A percentile compares a stretch with the other conserved stretches of the same genome.
Conservation (phyloP, 2,113 vertebrate species). For the Solea senegalensis region DNA sequence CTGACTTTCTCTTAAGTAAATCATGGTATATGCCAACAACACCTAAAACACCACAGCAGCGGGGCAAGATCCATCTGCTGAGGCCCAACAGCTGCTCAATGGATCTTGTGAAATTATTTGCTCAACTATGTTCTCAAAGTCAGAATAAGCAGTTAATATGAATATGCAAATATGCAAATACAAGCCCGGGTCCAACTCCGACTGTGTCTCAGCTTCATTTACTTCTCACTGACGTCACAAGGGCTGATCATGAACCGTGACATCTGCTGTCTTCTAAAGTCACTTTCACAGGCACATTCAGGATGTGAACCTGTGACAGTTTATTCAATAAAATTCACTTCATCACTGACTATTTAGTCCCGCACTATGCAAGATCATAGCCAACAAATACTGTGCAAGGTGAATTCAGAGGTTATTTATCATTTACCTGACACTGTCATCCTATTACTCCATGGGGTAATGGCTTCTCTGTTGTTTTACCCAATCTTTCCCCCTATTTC, state of each 20-base stretch:
- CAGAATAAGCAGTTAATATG: background rate
- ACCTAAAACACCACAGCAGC: background rate
- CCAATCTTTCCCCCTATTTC: too few relatives aligned
- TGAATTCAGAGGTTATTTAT: too few relatives aligned
- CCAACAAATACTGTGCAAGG: too few relatives aligned
- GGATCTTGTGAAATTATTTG: constrained; percentile 3
- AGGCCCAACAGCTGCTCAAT: constrained; percentile 10
- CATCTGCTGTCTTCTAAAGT: background rate
- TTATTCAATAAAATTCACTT: too few relatives aligned
- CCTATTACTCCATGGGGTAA: too few relatives aligned
- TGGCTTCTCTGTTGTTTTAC: too few relatives aligned
- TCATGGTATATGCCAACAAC: background rate
- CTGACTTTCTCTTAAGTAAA: background rate
- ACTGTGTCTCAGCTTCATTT: background rate
- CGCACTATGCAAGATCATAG: too few relatives aligned
- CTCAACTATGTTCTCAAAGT: constrained; percentile 3
- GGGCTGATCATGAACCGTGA: background rate
- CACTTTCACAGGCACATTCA: too few relatives aligned
- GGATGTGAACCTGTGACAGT: too few relatives aligned
- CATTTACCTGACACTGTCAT: too few relatives aligned
- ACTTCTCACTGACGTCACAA: background rate
- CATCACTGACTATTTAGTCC: too few relatives aligned
- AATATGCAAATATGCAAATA: constrained; percentile 8
- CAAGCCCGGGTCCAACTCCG: background rate
- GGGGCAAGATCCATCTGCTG: constrained; percentile 4